Conservation (phyloP, 2,113 vertebrate species). For the Puntigrus tetrazona region DNA sequence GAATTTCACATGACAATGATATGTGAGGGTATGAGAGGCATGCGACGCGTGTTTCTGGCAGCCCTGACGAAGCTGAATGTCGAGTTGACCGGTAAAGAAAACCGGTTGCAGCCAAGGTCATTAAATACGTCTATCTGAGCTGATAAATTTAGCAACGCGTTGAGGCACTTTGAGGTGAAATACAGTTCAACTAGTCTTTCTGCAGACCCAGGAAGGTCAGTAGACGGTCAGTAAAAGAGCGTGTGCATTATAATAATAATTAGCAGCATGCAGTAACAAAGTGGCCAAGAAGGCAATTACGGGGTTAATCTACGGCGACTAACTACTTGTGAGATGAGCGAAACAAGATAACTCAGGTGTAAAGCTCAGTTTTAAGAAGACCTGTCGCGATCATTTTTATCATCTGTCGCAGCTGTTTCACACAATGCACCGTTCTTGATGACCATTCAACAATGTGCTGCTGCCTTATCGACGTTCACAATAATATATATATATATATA, state of each 20-base stretch:
- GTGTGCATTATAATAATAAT: background rate
- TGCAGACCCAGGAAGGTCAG: background rate
- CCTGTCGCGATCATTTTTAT: background rate
- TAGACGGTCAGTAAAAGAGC: background rate
- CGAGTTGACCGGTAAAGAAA: background rate
- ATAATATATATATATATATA: too few relatives aligned
- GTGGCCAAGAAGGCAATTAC: background rate
- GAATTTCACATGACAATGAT: constrained; percentile 5
- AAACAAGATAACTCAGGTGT: background rate
- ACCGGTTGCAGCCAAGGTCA: constrained; percentile 6
- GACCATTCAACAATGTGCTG: background rate
- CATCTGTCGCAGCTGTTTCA: background rate
- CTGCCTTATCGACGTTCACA: background rate
- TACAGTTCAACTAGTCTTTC: background rate
- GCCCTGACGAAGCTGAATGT: background rate
- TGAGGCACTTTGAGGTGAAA: background rate
- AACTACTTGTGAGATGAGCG: background rate
- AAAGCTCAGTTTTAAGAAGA: background rate
- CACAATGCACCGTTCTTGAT: constrained; percentile 28
- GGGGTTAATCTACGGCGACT: background rate
- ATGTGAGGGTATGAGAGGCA: background rate
- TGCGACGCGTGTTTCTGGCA: background rate
- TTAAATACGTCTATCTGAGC: constrained; percentile 18
- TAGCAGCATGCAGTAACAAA: background rate
- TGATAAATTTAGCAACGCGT: constrained; percentile 45